Percentiles rank a stretch among this genome's conserved stretches.
These are phyloP conservation scores for Lithobates sylvaticus DNA, from an alignment of 2,797 vertebrate species.

Conservation along the genomic window DNA sequence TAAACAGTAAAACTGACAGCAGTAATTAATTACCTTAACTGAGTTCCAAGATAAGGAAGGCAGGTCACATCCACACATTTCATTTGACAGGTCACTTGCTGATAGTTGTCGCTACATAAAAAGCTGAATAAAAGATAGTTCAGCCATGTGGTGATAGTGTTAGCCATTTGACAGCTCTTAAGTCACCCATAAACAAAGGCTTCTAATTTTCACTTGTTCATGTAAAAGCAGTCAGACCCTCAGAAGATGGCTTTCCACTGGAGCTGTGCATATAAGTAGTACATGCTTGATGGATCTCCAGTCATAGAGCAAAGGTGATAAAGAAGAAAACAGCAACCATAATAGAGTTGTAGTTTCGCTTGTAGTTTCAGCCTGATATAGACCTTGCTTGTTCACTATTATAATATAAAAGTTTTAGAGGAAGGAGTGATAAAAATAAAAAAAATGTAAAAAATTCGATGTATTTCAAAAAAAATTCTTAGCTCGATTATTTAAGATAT, in stretches of 20 bases:
- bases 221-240: not conserved
- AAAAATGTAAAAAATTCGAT: no score
- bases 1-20: slow-evolving; percentile 18
- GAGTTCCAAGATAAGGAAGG: slow-evolving; percentile 12
- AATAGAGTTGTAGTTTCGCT: no score
- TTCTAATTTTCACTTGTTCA: not conserved
- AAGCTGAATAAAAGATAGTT: slow-evolving; percentile 14
- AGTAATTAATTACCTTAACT: slow-evolving; percentile 36
- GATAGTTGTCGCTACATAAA: slow-evolving; percentile 27
- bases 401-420: no score
- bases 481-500: no score
- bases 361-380: no score
- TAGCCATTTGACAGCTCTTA: slow-evolving; percentile 11
- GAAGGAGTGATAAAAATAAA: no score
- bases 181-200: not conserved
- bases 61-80: not conserved
- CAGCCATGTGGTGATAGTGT: slow-evolving; percentile 9
- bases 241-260: not conserved
- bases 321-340: no score
- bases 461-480: no score
- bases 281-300: not conserved
- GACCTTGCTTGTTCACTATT: no score
- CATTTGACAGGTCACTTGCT: slow-evolving; percentile 19
- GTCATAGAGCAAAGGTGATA: no score
- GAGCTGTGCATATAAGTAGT: not conserved